Base-by-base conservation (phyloP, 2,113 vertebrate genomes). In the Vicugna pacos region DNA sequence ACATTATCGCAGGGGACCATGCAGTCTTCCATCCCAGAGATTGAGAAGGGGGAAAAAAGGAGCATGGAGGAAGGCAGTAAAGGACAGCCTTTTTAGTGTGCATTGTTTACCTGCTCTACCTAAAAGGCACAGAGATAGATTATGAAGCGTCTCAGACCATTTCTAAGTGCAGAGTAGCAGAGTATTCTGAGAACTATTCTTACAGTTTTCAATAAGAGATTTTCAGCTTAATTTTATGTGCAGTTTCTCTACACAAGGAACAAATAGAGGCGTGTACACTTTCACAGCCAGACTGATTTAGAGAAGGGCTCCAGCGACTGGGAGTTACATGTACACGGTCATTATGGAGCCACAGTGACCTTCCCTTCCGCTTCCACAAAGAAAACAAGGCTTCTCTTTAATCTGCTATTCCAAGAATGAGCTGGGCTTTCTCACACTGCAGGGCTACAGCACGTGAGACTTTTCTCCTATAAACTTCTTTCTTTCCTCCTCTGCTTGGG, bases 161-260 rank as follows among this genome's bases (percentile, higher is more conserved):
- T 94, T 94, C 65, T 79, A 93, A 97, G 83, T 30, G 60, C 76
- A 90, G 30, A 95, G 48, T 3, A 50, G 38, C 13, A 65, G 50
- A 87, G 16, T 80, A 91, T 67, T 95, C 75, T 48, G 48, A 80
- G 54, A 85, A 76, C 12, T 5, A 87, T 76, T 79, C 54, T 70
- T 83, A 16, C 2, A 42, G 56, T 54, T 88, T 79, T 92, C 69
- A 95, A 35, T 62, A 3, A 73, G 82, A 93, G 62, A 89, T 91
- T 90, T 96, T 48, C 28, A 54, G 16, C 83, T 77, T 64, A 54
- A 86, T 46, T 85, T 64, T 32, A 48, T 4, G 19, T 77, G 6
- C 56, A 54, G 35, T 28, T 91, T 82, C 87, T 65, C 75, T 76
- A 15, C 32, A 62, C 42, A 67, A 54, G 89, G 58, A 69, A 52